Percentiles rank a stretch among this genome's conserved stretches.
Conservation (phyloP, 2,113 vertebrate species). For the Prietella phreatophila region DNA sequence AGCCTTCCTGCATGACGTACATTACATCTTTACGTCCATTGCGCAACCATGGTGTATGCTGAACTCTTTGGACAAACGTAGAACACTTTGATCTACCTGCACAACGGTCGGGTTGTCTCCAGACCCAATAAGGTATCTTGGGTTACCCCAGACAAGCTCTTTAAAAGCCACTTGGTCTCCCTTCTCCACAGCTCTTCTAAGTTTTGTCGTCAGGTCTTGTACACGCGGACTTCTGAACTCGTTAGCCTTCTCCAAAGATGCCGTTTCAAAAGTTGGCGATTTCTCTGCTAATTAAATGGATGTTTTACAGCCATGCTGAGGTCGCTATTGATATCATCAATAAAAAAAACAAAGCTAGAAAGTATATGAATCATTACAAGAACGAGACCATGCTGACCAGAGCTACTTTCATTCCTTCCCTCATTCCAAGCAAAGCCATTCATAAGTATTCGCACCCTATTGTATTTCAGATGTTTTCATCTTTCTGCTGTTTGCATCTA, state of each 20-base stretch:
- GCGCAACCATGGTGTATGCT: background rate
- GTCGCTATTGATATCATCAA: background rate
- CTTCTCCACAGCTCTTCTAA: conserved; percentile 87
- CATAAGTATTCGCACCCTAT: background rate
- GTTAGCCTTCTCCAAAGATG: conserved; percentile 87
- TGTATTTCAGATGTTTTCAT: background rate
- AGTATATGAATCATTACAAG: background rate
- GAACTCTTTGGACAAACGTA: background rate
- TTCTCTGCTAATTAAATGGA: conserved; percentile 53
- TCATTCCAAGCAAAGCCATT: background rate
- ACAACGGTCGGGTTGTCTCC: conserved; percentile 96
- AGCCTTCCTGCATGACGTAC: conserved; percentile 80
- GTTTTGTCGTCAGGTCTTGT: conserved; percentile 89
- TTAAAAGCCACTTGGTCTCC: conserved; percentile 78
- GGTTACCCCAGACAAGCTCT: conserved; percentile 88
- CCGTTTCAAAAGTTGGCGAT: conserved; percentile 73
- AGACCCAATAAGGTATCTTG: conserved; percentile 93
- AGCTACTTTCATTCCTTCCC: background rate
- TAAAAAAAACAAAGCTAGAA: background rate
- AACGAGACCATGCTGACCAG: background rate
- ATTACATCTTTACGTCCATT: conserved; percentile 29
- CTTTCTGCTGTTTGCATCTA: background rate
- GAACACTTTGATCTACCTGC: conserved; percentile 72
- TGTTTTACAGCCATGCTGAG: background rate
- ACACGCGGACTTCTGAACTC: conserved; percentile 89